phyloP scores from a whole-genome alignment of 1,140 invertebrate species.

The Tachypleus tridentatus region DNA sequence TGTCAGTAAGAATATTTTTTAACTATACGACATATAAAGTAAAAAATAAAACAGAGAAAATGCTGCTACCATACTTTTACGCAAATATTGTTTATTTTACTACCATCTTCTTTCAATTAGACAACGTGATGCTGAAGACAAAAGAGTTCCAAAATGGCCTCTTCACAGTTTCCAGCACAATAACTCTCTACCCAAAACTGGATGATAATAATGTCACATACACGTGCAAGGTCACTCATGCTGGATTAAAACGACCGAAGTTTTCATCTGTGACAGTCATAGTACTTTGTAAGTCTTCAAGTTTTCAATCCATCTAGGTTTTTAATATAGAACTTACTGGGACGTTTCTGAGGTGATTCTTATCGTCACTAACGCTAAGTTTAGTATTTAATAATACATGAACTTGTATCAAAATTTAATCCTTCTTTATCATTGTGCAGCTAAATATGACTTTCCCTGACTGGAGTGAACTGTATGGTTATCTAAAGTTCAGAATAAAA shows the following conservation, averaged over 20 bases:
- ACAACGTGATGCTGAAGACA: no score
- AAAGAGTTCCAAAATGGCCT: no score
- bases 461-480: no score
- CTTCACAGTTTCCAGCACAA: background rate
- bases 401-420: background rate
- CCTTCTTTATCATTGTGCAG: background rate
- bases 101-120: no score
- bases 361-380: background rate
- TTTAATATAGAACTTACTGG: background rate
- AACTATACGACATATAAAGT: no score
- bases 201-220: conserved; percentile 80
- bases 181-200: conserved; percentile 53
- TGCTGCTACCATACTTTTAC: no score
- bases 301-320: background rate
- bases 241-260: conserved; percentile 55
- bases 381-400: background rate
- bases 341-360: background rate
- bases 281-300: conserved; percentile 67
- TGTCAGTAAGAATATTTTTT: no score
- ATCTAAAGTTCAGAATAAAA: no score
- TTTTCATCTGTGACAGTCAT: conserved; percentile 69
- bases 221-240: conserved; percentile 76
- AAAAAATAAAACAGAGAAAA: no score
- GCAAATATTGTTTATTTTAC: no score
- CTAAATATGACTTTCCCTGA: no score